phyloP scores from a whole-genome alignment of 2,797 vertebrate species.

The Micropoecilia bifurca region DNA sequence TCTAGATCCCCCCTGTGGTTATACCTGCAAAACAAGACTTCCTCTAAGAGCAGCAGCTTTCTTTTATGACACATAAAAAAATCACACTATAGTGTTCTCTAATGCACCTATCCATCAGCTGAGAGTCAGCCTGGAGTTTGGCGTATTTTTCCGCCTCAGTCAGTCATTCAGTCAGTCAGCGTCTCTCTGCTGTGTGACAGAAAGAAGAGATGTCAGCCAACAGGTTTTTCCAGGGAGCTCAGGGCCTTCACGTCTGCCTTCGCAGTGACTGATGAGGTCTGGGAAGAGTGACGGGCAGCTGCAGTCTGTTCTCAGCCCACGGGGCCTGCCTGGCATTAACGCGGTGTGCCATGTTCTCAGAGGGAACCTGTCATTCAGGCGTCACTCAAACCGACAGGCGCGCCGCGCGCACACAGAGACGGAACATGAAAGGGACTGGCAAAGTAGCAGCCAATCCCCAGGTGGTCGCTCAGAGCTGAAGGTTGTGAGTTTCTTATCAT shows the following conservation, averaged over 20 bases:
- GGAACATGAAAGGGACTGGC: constrained; percentile 78
- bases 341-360: constrained; percentile 82
- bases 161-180: constrained; percentile 66
- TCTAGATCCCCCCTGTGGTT: constrained; percentile 5
- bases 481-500: constrained; percentile 69
- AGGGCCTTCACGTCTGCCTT: constrained; percentile 75
- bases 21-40: constrained; percentile 32
- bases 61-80: constrained; percentile 27
- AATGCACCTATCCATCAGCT: constrained; percentile 70
- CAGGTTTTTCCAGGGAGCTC: constrained; percentile 76
- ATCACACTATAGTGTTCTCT: constrained; percentile 39
- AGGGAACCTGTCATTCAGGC: constrained; percentile 78
- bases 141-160: constrained; percentile 60
- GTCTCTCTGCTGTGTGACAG: constrained; percentile 66
- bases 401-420: constrained; percentile 68
- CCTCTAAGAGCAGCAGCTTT: constrained; percentile 28
- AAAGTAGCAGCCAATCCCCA: constrained; percentile 68
- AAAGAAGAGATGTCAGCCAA: constrained; percentile 77
- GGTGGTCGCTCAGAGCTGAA: constrained; percentile 73
- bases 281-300: constrained; percentile 79
- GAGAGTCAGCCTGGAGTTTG: constrained; percentile 51
- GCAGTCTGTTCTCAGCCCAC: constrained; percentile 75
- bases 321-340: constrained; percentile 80
- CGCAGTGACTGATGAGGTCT: constrained; percentile 74
- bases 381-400: constrained; percentile 76